Percentiles rank a stretch among this genome's conserved stretches.
Evolutionary conservation across 2,113 vertebrate genomes (phyloP).

Genomic region (Neopipo cinnamomea): DNA sequence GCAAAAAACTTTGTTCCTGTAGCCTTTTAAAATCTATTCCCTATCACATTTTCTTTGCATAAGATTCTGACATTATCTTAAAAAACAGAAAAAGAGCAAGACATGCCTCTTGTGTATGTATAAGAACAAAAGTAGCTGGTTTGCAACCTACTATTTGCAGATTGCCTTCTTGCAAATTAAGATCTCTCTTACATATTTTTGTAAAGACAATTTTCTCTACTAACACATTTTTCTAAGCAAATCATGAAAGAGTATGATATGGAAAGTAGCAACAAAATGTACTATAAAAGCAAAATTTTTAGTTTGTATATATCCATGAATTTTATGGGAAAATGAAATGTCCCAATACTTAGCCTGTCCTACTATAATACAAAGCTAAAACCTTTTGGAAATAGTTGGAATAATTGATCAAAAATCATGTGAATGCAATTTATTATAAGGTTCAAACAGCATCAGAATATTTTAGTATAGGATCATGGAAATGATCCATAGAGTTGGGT

Average conservation of each 20-base stretch:
- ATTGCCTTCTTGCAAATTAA: not conserved
- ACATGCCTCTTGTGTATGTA: not conserved
- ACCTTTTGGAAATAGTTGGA: not conserved
- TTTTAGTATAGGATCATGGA: not conserved
- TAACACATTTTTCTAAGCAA: not conserved
- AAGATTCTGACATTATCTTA: not conserved
- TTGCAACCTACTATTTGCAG: not conserved
- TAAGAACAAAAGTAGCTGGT: not conserved
- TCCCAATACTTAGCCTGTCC: not conserved
- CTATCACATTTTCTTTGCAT: not conserved
- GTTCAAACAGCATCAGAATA: not conserved
- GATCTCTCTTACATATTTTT: not conserved
- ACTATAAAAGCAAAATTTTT: not conserved
- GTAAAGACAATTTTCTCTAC: not conserved
- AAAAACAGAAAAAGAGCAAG: not conserved
- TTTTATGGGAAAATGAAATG: not conserved
- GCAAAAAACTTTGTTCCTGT: not conserved
- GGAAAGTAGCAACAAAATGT: not conserved
- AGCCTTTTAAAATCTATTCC: not conserved
- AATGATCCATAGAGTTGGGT: not conserved
- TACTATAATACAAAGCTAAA: not conserved
- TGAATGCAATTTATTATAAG: not conserved
- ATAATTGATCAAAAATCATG: not conserved
- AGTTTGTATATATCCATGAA: not conserved
- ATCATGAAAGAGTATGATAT: not conserved